Base-by-base conservation (phyloP, 2,113 vertebrate genomes). In the Paradisaea rubra region DNA sequence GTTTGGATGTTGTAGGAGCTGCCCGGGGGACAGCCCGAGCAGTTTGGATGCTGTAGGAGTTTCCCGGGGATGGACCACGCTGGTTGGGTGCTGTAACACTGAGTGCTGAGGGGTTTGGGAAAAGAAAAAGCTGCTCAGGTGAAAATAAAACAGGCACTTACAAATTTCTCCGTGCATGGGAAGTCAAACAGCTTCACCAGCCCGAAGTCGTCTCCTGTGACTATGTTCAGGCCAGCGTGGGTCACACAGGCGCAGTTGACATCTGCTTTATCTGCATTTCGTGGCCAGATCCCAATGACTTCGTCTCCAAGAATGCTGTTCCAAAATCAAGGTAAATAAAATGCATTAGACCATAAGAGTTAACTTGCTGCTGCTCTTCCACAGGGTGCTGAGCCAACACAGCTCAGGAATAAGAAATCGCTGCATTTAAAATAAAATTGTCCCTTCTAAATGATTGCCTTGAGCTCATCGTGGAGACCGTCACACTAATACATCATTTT, bases 161-260 rank as follows among this genome's bases (percentile, higher is more conserved):
- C 99, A 97, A 99, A 99, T 93, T 99, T 99, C 31, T 99, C 99
- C 0, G 97, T 93, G 97, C 99, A 99, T 13, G 99, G 99, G 89
- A 99, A 99, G 25, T 99, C 99, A 28, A 99, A 99, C 61, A 99
- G 98, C 94, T 99, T 99, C 95, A 99, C 98, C 42, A 99, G 98
- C 30, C 99, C 99, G 0, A 99, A 99, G 97, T 99, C 99, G 4
- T 99, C 99, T 44, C 99, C 99, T 0, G 99, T 99, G 88, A 98
- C 99, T 61, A 99, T 95, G 81, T 98, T 99, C 37, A 99, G 97
- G 53, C 99, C 99, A 13, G 98, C 96, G 2, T 99, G 99, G 45
- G 99, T 99, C 81, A 99, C 99, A 24, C 99, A 99, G 0, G 98
- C 99, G 2, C 99, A 99, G 93, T 99, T 99, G 15, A 99, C 99